Conservation (phyloP, 2,113 vertebrate species). For the Nyctibius bracteatus region DNA sequence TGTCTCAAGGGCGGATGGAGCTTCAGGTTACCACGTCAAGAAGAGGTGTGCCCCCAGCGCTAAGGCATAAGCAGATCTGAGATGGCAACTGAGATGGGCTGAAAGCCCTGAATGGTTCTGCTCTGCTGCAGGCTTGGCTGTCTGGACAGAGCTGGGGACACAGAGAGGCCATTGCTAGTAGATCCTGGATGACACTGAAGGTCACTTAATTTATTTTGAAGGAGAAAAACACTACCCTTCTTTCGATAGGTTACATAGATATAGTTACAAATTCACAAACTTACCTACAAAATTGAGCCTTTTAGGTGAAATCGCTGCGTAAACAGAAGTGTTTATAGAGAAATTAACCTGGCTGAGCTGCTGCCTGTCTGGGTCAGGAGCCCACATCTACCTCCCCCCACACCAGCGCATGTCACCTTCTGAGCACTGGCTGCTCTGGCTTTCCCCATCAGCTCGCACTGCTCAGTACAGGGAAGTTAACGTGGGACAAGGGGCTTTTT, state of each 20-base stretch:
- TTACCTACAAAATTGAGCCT: background rate
- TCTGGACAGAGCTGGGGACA: background rate
- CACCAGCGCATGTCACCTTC: background rate
- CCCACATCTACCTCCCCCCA: background rate
- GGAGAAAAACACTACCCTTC: background rate
- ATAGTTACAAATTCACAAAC: background rate
- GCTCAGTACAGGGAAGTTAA: background rate
- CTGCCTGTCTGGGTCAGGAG: background rate
- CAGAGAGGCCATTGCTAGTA: background rate
- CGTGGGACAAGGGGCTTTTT: background rate
- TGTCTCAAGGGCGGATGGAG: background rate
- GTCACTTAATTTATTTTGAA: background rate
- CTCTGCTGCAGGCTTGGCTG: background rate
- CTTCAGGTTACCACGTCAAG: background rate
- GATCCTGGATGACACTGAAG: background rate
- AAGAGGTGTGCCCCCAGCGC: background rate
- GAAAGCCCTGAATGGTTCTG: background rate
- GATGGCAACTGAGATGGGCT: background rate
- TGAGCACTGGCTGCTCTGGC: background rate
- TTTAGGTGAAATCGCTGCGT: background rate
- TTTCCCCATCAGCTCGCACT: background rate
- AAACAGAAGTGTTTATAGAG: constrained; percentile 3
- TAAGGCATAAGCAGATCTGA: background rate
- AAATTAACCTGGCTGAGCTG: background rate
- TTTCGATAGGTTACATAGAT: background rate